A percentile compares a stretch with the other conserved stretches of the same genome.
Conservation (phyloP, 1,140 invertebrate genomes). For the Adelges cooleyi region DNA sequence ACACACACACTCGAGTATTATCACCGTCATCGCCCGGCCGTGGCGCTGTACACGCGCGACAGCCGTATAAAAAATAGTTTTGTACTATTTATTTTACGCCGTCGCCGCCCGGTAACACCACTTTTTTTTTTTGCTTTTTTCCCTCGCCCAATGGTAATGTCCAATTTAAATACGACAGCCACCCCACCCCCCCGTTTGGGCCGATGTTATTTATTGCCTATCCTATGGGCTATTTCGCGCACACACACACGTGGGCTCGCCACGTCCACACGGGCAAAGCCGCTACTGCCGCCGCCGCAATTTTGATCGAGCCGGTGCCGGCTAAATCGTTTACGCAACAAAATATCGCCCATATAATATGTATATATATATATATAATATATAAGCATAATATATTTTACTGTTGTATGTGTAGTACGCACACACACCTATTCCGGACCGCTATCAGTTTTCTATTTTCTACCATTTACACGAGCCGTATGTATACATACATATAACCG, state of each 20-base stretch:
- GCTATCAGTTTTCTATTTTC: no score
- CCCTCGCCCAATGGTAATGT: conserved; percentile 16
- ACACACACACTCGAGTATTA: no score
- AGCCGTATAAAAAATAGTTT: conserved; percentile 19
- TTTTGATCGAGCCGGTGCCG: background rate
- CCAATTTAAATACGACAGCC: conserved; percentile 27
- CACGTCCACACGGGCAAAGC: background rate
- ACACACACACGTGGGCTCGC: background rate
- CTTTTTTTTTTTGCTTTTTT: background rate
- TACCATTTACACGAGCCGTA: no score
- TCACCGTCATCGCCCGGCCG: background rate
- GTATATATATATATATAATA: no score
- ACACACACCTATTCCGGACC: no score
- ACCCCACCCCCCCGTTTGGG: background rate
- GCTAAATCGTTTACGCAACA: conserved; percentile 16
- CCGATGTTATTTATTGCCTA: conserved; percentile 22
- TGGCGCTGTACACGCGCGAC: background rate
- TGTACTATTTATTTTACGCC: conserved; percentile 19
- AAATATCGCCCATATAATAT: background rate
- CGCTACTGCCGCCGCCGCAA: no score
- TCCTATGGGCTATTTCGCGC: conserved; percentile 8
- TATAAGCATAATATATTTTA: no score
- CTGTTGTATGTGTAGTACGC: background rate
- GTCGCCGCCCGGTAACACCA: background rate
- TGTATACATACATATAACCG: no score